These are phyloP conservation scores for Phrynosoma blainvillii DNA, from an alignment of 2,113 vertebrate genomes.

Conservation along the genomic window DNA sequence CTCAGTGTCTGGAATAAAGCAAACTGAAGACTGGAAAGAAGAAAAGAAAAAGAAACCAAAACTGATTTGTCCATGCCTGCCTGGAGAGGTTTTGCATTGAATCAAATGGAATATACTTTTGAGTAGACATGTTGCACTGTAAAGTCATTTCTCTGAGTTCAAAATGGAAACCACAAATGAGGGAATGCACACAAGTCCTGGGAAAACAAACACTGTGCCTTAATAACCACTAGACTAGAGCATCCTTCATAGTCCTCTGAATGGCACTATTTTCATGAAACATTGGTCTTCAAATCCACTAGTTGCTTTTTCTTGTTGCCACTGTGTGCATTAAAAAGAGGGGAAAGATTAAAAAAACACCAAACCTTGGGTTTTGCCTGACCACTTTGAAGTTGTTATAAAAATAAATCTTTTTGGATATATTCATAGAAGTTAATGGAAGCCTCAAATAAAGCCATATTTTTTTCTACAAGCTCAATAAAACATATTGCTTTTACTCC, in stretches of 20 bases:
- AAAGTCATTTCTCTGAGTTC: background rate
- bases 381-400: constrained; percentile 19
- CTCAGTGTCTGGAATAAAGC: background rate
- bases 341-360: background rate
- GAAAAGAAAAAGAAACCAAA: background rate
- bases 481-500: constrained; percentile 61
- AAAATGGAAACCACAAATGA: background rate
- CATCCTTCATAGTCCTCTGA: background rate
- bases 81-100: background rate
- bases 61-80: background rate
- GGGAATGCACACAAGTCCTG: background rate
- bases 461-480: constrained; percentile 51
- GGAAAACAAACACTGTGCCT: background rate
- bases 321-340: constrained; percentile 35
- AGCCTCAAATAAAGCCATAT: constrained; percentile 31
- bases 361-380: background rate
- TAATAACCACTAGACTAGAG: accelerated
- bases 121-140: background rate
- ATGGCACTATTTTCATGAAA: background rate
- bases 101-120: background rate
- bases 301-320: background rate
- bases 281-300: background rate
- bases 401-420: constrained; percentile 60
- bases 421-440: constrained; percentile 60
- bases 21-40: background rate